Base-by-base conservation (phyloP, 2,113 vertebrate species). In the Morone saxatilis region DNA sequence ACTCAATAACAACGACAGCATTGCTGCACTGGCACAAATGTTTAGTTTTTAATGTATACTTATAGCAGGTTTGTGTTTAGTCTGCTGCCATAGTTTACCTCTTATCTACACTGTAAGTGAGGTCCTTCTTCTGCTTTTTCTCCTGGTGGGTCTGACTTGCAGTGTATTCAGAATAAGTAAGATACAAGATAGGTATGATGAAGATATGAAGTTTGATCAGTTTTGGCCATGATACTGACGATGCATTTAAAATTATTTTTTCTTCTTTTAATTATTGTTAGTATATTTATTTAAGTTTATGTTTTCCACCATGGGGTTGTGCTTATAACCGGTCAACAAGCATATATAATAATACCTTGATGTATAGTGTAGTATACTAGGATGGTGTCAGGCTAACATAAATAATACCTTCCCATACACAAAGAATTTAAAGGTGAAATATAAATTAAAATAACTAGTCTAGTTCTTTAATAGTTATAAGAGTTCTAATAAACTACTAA, bases 31-130 rank as follows among this genome's bases (percentile, higher is more conserved):
- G 38, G 71, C 66, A 25, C 40, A 68, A 31, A 56, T 68, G 25
- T 76, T 54, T 60, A 50, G 38, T 47, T 86, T 47, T 83, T 40
- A 51, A 69, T 63, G 48, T 68, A 17, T 11, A 71, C 56, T 19
- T 70, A 31, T 2, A 22, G 13, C 66, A 60, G 51, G 62, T 63
- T 17, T 50, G 13, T 82, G 83, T 86, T 86, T 66, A 77, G 67
- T 76, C 72, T 81, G 57, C 71, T 57, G 47, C 41, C 36, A 22
- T 13, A 54, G 2, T 65, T 38, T 48, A 48, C 22, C 13, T 82
- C 36, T 51, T 80, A 69, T 71, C 61, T 70, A 1, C 66, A n/a
- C 71, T 65, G 56, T 47, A 31, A 51, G 47, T 56, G 40, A 67
- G 31, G 12, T 43, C 31, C 47, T 38, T 0, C 19, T 4, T 70